A percentile compares a stretch with the other conserved stretches of the same genome.
Conservation (phyloP, 2,888 invertebrate genomes). For the Plagodis dolabraria region DNA sequence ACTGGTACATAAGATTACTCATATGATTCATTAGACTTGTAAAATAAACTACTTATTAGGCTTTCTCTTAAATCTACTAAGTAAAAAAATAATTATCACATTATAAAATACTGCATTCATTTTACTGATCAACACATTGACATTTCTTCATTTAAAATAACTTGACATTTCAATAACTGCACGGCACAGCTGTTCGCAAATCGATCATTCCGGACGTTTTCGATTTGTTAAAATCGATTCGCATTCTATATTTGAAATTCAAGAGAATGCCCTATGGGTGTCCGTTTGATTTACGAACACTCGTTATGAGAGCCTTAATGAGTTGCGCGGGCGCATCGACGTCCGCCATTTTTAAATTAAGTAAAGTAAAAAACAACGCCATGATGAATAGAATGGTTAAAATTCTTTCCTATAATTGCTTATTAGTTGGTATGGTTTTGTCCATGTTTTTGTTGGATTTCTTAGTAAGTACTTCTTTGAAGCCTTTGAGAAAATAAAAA, state of each 20-base stretch:
- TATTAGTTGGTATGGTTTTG: slow-evolving; percentile 48
- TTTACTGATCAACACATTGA: slow-evolving; percentile 6
- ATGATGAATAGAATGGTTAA: slow-evolving; percentile 52
- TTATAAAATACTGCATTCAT: neutral
- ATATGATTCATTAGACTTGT: too few relatives aligned
- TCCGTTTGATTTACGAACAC: slow-evolving; percentile 76
- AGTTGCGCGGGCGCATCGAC: slow-evolving; percentile 70
- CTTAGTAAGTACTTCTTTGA: neutral
- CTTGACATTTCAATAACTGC: slow-evolving; percentile 28
- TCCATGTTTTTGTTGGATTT: slow-evolving; percentile 32
- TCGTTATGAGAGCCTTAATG: slow-evolving; percentile 77
- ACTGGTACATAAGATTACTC: too few relatives aligned
- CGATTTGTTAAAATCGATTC: slow-evolving; percentile 45
- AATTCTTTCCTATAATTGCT: slow-evolving; percentile 39
- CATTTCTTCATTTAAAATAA: slow-evolving; percentile 24
- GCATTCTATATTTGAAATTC: slow-evolving; percentile 50
- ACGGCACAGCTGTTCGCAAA: slow-evolving; percentile 46
- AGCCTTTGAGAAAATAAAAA: neutral
- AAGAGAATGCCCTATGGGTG: slow-evolving; percentile 77
- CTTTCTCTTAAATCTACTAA: neutral
- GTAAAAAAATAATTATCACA: neutral
- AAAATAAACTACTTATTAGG: too few relatives aligned
- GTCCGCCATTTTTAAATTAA: slow-evolving; percentile 69
- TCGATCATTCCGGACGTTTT: slow-evolving; percentile 65
- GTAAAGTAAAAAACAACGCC: slow-evolving; percentile 50